Evolutionary conservation across 1,140 invertebrate genomes (phyloP), one percentile per base, ranked within the genome.

Genomic region (Brachionus koreanus): DNA sequence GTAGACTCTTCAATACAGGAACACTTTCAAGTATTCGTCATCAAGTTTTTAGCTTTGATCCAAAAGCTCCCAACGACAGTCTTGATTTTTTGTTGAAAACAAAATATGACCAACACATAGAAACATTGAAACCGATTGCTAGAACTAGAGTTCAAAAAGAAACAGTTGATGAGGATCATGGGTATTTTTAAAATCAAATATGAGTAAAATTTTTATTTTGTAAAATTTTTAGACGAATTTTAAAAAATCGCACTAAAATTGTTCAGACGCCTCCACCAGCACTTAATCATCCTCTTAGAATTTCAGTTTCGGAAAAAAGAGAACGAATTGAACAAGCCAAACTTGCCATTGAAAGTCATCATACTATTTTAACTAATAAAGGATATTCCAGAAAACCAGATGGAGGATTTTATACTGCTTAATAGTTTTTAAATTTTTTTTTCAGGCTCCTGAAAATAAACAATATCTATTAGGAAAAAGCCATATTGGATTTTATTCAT

Each of bases 21-120:
- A 89, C 88, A 25, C 83, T 88, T 29, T 85, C 85, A 16, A 87
- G 85, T 25, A 85, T 85, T 3, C 82, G 88, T 13, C 83, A 85
- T 63, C 86, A 88, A 81, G 85, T 86, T 9, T 86, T 85, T 49
- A 85, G 87, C 81, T 84, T 83, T 82, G 88, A 88, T 69, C 86
- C 87, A 9, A 77, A 85, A 69, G 87, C 87, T 13, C 88, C 88
- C 46, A 84, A 84, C 19, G 88, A 89, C 83, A 86, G 84, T 67
- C 83, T 89, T 16, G 88, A 89, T 82, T 88, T 89, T 85, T 82
- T 87, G 42, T 82, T 89, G 4, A 89, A 88, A 83, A 84, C 87
- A 16, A 79, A 86, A 74, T 89, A 89, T 83, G 83, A 88, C 82
- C 88, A 89, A n/a, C 87, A 88, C 83, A 84, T 84, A 19, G 86